These are phyloP conservation scores for Dasypolia templi DNA, from an alignment of 2,888 invertebrate species.

Conservation along the genomic window DNA sequence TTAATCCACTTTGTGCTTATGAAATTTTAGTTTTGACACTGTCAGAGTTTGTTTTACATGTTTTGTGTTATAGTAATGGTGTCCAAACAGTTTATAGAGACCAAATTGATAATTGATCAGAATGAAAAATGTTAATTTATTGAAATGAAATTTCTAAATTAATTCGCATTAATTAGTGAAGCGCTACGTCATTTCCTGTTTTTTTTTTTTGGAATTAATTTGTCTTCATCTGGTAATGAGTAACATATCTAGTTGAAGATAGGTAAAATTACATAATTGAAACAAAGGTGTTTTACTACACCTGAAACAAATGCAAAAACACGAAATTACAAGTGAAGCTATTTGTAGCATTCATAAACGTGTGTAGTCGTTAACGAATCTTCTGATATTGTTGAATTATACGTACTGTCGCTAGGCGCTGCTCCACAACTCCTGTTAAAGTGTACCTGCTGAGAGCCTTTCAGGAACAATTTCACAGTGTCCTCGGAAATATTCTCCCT, in stretches of 20 bases:
- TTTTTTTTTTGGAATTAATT: not conserved
- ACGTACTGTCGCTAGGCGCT: not conserved
- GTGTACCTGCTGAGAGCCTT: not conserved
- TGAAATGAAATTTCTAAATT: not conserved
- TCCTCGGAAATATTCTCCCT: not conserved
- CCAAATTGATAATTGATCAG: constrained; percentile 31
- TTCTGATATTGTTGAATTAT: not conserved
- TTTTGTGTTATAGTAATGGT: constrained; percentile 29
- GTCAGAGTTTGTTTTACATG: constrained; percentile 56
- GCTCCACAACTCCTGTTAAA: not conserved
- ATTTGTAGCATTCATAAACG: not conserved
- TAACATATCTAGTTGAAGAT: not conserved
- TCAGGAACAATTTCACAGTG: no score
- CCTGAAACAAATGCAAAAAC: not conserved
- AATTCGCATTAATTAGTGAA: not conserved
- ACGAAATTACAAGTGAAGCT: not conserved
- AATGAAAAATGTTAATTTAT: constrained; percentile 15
- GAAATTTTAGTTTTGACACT: constrained; percentile 66
- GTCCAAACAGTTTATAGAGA: constrained; percentile 12
- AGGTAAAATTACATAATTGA: not conserved
- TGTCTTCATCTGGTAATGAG: not conserved
- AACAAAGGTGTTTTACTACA: not conserved
- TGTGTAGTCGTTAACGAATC: not conserved
- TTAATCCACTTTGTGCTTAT: constrained; percentile 68
- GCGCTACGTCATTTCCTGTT: not conserved